phyloP scores from a whole-genome alignment of 2,113 vertebrate species.

The Cardinalis cardinalis region DNA sequence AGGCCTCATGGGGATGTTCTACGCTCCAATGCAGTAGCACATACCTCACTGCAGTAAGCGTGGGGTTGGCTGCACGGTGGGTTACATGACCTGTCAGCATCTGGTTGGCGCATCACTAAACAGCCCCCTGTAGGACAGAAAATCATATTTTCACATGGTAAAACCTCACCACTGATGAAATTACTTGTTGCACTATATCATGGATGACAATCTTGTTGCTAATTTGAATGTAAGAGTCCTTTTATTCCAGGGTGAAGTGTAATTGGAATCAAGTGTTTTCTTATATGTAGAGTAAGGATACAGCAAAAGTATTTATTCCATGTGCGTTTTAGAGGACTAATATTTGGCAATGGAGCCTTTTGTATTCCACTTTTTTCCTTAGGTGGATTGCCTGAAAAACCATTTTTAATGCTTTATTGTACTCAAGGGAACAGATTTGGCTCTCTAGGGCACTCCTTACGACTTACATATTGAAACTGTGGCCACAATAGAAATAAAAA shows the following conservation, averaged over 20 bases:
- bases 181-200: neutral
- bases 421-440: neutral
- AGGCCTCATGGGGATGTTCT: neutral
- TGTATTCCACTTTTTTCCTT: neutral
- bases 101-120: constrained; percentile 78
- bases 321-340: neutral
- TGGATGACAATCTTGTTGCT: neutral
- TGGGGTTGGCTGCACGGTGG: constrained; percentile 87
- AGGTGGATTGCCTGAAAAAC: neutral
- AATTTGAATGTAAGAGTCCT: neutral
- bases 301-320: neutral
- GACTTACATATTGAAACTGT: neutral
- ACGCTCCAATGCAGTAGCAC: constrained; percentile 40
- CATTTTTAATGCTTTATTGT: neutral
- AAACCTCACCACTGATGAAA: constrained; percentile 10
- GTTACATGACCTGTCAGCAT: constrained; percentile 87
- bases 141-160: constrained; percentile 61
- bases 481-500: neutral
- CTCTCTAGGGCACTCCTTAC: neutral
- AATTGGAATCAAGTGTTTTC: neutral
- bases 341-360: neutral
- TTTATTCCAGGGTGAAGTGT: neutral
- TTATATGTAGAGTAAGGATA: neutral
- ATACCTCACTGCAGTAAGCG: constrained; percentile 91
- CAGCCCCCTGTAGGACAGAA: constrained; percentile 87